Percentiles rank a stretch among this genome's conserved stretches.
Evolutionary conservation across 2,797 vertebrate species (phyloP).

Genomic region (Characodon lateralis): DNA sequence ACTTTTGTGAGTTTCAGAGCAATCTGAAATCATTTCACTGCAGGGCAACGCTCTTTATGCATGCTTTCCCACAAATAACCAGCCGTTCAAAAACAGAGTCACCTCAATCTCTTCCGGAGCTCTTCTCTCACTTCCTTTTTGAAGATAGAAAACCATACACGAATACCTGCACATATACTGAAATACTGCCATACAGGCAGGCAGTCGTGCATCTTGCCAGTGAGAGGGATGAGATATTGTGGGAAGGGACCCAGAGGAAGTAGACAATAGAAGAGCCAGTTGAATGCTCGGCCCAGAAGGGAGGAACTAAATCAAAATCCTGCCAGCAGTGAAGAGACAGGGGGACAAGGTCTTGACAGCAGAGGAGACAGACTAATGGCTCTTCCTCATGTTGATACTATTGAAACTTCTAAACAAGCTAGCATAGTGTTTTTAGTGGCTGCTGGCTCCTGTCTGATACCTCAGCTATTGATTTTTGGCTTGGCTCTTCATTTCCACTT

Average conservation of each 20-base stretch:
- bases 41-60: neutral
- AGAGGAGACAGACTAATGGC: conserved; percentile 59
- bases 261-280: conserved; percentile 62
- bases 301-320: conserved; percentile 58
- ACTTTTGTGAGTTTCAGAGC: conserved; percentile 14
- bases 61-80: conserved; percentile 20
- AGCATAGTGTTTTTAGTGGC: conserved; percentile 24
- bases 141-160: neutral
- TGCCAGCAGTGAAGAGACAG: conserved; percentile 47
- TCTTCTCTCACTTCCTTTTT: conserved; percentile 55
- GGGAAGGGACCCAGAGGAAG: conserved; percentile 58
- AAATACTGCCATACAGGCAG: conserved; percentile 17
- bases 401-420: conserved; percentile 58
- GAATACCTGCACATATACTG: neutral
- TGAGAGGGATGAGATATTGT: conserved; percentile 55
- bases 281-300: conserved; percentile 50
- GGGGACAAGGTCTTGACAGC: conserved; percentile 55
- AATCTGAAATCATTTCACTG: conserved; percentile 12
- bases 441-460: conserved; percentile 34
- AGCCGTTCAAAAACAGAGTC: conserved; percentile 7
- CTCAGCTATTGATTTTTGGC: conserved; percentile 41
- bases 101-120: conserved; percentile 33
- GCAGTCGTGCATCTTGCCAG: conserved; percentile 31
- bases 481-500: neutral
- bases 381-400: conserved; percentile 59